Base-by-base conservation (phyloP, 2,888 invertebrate species). In the Folsomia manolachei region DNA sequence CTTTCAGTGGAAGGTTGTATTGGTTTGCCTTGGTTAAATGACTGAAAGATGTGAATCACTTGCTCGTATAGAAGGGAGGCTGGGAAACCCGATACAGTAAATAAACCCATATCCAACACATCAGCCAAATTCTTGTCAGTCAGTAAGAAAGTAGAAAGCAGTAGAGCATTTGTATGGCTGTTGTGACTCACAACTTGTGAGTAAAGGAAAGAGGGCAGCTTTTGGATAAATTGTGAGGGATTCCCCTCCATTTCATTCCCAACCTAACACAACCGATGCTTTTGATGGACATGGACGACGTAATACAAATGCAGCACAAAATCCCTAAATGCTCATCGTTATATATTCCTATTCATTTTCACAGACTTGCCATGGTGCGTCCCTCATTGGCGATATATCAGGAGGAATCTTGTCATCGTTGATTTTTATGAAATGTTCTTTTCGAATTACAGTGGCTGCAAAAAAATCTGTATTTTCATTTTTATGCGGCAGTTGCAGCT, bases 291-390 rank as follows among this genome's bases (percentile, higher is more conserved):
- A 21, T n/a, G 56, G 18, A 56, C 19, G 56, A 56, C n/a, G n/a
- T n/a, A n/a, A 56, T 19, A 7, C 56, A 39, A 39, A 39, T 14
- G 7, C 39, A 39, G 4, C 7, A 39, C 14, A 39, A 56, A n/a
- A n/a, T n/a, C n/a, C n/a, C n/a, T 56, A 56, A 56, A 56, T 56
- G 25, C 52, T 66, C 52, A 39, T 66, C 64, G 27, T 64, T 64
- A 64, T 66, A 7, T 52, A 4, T 24, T 25, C 52, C 65, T 27
- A 23, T 66, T 66, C 65, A 66, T 66, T 66, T 66, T 60, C 23
- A n/a, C 64, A 27, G 27, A 27, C 26, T 64, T n/a, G 19, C 64
- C 64, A 25, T 64, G 26, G 25, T n/a, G n/a, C n/a, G n/a, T n/a
- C n/a, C n/a, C n/a, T 19, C 18, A 21, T 62, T 62, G 62, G 24